Evolutionary conservation across 2,888 invertebrate species (phyloP).

Genomic region (Mycogona germanica): DNA sequence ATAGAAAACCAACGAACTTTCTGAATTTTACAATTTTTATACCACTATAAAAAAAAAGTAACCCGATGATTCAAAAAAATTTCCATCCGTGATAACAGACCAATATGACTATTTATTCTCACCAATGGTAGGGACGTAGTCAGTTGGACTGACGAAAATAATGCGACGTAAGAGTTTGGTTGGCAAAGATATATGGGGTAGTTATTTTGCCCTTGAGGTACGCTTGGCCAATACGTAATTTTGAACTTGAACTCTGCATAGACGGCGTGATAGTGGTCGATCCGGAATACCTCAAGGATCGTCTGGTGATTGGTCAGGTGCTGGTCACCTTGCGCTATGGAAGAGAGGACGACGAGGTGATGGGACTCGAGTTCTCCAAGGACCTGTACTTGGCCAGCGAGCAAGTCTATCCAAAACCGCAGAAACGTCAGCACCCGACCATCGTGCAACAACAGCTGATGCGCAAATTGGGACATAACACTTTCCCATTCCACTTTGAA

Average conservation of each 20-base stretch:
- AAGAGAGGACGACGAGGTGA: slow-evolving; percentile 81
- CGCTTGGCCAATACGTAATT: no score
- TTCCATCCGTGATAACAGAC: no score
- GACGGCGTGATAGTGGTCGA: slow-evolving; percentile 84
- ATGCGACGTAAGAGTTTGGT: no score
- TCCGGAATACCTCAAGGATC: slow-evolving; percentile 68
- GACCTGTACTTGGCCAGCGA: slow-evolving; percentile 77
- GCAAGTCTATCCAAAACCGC: slow-evolving; percentile 65
- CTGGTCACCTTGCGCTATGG: slow-evolving; percentile 53
- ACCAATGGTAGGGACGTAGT: no score
- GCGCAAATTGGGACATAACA: slow-evolving; percentile 72
- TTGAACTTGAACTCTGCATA: no score
- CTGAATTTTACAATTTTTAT: slow-evolving; percentile 1
- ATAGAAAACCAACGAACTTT: background rate
- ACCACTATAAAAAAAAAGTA: no score
- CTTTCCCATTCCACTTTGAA: slow-evolving; percentile 70
- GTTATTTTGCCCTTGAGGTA: no score
- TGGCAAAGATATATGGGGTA: no score
- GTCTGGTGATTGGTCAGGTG: slow-evolving; percentile 53
- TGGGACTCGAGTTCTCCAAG: slow-evolving; percentile 92
- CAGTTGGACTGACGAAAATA: no score
- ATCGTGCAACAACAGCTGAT: slow-evolving; percentile 60
- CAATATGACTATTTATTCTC: no score
- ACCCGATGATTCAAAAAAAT: no score
- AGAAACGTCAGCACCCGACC: slow-evolving; percentile 39